Percentiles rank a stretch among this genome's conserved stretches.
Conservation (phyloP, 2,113 vertebrate genomes). For the Struthidea cinerea region DNA sequence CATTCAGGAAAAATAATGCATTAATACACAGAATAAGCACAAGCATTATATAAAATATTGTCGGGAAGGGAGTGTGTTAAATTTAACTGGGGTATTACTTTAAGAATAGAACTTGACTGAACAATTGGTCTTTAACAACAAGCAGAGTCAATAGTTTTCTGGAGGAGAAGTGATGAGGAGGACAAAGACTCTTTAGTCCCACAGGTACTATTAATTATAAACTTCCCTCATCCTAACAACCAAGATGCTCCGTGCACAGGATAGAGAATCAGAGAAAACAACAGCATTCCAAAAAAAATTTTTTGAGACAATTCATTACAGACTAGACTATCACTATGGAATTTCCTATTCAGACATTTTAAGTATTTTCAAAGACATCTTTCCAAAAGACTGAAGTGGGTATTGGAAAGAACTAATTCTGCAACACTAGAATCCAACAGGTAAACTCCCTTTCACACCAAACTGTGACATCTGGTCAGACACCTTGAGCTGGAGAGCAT, state of each 20-base stretch:
- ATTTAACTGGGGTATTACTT: neutral
- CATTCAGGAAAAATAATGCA: neutral
- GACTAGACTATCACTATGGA: neutral
- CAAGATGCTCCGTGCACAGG: neutral
- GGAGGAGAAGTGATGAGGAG: neutral
- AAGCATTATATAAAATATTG: neutral
- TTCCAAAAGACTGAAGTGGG: neutral
- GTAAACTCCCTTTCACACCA: neutral
- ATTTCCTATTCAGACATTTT: neutral
- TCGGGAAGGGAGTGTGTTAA: neutral
- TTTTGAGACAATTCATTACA: neutral
- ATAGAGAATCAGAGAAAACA: neutral
- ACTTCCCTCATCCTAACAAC: neutral
- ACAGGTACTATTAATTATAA: neutral
- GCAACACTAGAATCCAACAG: neutral
- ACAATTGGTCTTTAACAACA: neutral
- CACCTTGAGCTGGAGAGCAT: neutral
- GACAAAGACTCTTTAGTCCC: neutral
- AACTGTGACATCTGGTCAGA: neutral
- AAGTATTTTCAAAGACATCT: neutral
- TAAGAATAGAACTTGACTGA: neutral
- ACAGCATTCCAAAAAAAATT: fast-evolving
- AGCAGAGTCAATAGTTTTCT: neutral
- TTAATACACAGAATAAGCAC: neutral
- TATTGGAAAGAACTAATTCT: neutral